Evolutionary conservation across 2,888 invertebrate species (phyloP).

Genomic region (Idaea aversata): DNA sequence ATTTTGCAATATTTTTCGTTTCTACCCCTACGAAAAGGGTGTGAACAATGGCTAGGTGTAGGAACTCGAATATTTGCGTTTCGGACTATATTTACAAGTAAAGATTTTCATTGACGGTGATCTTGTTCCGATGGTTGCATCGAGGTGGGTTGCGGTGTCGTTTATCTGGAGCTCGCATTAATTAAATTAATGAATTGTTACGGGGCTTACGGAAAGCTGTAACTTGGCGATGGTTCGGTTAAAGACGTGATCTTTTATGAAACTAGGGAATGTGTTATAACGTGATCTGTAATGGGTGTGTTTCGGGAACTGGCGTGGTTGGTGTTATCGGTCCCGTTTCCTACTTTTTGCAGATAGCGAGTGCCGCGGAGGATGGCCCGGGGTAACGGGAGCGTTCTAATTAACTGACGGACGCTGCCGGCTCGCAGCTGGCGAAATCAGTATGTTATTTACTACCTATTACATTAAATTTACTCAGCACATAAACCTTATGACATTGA

Average conservation of each 20-base stretch:
- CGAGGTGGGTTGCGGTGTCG: slow-evolving; percentile 67
- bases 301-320: slow-evolving; percentile 47
- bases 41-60: slow-evolving; percentile 43
- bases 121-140: slow-evolving; percentile 50
- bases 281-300: slow-evolving; percentile 18
- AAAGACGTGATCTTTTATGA: slow-evolving; percentile 1
- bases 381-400: slow-evolving; percentile 63
- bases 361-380: slow-evolving; percentile 72
- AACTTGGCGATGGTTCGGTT: slow-evolving; percentile 9
- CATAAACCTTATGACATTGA: slow-evolving; percentile 29
- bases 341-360: slow-evolving; percentile 76
- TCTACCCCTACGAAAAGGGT: slow-evolving; percentile 46
- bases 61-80: slow-evolving; percentile 45
- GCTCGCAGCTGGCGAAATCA: slow-evolving; percentile 75
- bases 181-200: slow-evolving; percentile 58
- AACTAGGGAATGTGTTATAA: not conserved
- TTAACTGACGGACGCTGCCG: slow-evolving; percentile 78
- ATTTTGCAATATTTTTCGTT: slow-evolving; percentile 76
- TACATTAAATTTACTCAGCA: slow-evolving; percentile 6
- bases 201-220: slow-evolving; percentile 12
- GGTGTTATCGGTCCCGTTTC: slow-evolving; percentile 74
- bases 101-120: slow-evolving; percentile 11
- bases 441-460: slow-evolving; percentile 46
- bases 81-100: slow-evolving; percentile 37
- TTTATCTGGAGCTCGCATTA: slow-evolving; percentile 62